Percentiles rank a stretch among this genome's conserved stretches.
phyloP scores from a whole-genome alignment of 2,797 vertebrate genomes.

The Amphiprion clarkii region DNA sequence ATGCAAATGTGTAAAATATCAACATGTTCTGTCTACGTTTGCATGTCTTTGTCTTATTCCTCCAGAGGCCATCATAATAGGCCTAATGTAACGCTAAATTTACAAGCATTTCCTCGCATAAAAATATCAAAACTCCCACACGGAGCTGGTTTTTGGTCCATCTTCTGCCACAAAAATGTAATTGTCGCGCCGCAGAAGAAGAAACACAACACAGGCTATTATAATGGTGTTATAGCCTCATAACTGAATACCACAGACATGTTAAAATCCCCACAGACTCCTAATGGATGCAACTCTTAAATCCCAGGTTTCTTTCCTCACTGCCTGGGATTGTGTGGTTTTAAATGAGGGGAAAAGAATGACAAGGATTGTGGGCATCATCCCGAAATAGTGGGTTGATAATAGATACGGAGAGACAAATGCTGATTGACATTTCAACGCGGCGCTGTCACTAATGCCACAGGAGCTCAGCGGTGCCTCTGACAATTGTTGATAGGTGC shows the following conservation, averaged over 20 bases:
- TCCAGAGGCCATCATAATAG: slow-evolving; percentile 8
- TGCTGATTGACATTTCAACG: slow-evolving; percentile 51
- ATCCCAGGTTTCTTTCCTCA: slow-evolving; percentile 6
- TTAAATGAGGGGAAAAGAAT: neutral
- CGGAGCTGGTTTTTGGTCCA: neutral
- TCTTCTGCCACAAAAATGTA: neutral
- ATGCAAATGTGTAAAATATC: neutral
- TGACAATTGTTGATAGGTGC: slow-evolving; percentile 74
- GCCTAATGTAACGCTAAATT: neutral
- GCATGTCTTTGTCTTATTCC: neutral
- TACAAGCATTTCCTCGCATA: neutral
- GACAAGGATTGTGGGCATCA: neutral
- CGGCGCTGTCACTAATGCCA: slow-evolving; percentile 46
- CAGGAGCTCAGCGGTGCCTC: slow-evolving; percentile 42
- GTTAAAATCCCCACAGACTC: neutral
- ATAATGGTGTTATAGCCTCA: neutral
- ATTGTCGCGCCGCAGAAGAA: neutral
- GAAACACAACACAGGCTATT: neutral
- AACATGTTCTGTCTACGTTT: neutral
- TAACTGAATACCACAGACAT: neutral
- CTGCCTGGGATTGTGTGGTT: slow-evolving; percentile 2
- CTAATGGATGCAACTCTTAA: neutral
- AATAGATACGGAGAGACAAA: slow-evolving; percentile 26
- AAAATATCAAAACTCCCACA: slow-evolving; percentile 8
- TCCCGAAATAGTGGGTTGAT: slow-evolving; percentile 10